Evolutionary conservation across 2,113 vertebrate genomes (phyloP).

Genomic region (Blennius ocellaris): DNA sequence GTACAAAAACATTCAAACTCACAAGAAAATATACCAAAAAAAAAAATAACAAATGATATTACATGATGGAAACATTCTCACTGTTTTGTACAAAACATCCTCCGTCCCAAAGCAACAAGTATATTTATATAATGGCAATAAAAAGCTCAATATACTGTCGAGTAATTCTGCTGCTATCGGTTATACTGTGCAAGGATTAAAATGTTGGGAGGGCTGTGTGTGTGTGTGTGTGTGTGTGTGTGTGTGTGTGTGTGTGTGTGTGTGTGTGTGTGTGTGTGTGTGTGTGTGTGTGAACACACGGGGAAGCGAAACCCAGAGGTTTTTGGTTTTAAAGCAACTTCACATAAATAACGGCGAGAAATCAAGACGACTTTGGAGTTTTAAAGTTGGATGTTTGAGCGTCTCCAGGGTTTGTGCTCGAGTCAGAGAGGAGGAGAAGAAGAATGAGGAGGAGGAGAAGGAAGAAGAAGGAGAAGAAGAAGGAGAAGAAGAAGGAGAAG

Average conservation of each 20-base stretch:
- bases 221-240: constrained; percentile 8
- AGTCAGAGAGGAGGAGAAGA: too few relatives aligned
- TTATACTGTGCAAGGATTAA: constrained; percentile 54
- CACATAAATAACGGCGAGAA: constrained; percentile 36
- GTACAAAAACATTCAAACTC: constrained; percentile 18
- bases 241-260: neutral
- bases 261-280: neutral
- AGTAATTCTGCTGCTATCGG: constrained; percentile 49
- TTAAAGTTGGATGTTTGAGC: neutral
- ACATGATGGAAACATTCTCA: constrained; percentile 34
- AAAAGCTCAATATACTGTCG: constrained; percentile 39
- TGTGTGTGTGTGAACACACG: neutral
- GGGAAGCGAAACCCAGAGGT: neutral
- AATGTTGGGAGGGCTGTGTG: constrained; percentile 31
- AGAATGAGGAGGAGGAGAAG: too few relatives aligned
- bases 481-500: too few relatives aligned
- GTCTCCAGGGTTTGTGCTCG: constrained; percentile 31
- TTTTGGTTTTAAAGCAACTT: constrained; percentile 62
- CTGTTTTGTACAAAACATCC: constrained; percentile 48
- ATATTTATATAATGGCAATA: constrained; percentile 53
- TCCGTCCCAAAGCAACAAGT: constrained; percentile 30
- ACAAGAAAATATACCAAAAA: constrained; percentile 37
- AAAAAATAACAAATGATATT: constrained; percentile 9
- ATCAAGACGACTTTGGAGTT: constrained; percentile 38
- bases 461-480: too few relatives aligned